Base-by-base conservation (phyloP, 2,888 invertebrate species). In the Loripinus fragilis region DNA sequence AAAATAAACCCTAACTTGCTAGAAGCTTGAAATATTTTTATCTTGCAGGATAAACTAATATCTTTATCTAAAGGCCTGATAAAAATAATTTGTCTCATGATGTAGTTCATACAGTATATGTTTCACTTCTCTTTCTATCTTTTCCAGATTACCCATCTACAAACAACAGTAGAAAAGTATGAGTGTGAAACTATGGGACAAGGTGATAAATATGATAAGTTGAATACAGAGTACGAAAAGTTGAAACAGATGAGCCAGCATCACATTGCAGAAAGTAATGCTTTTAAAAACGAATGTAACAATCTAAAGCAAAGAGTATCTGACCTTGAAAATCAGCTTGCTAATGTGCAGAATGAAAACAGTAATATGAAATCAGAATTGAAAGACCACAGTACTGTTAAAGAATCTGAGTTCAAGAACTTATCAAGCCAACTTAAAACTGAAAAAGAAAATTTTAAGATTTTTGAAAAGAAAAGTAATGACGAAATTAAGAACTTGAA, bases 171-270 rank as follows among this genome's bases (percentile, higher is more conserved):
- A 12, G 89, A 89, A 52, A 81, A 83, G 25, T 68, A 77, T 65
- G 87, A 89, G 67, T 71, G 81, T 67, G 86, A 87, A n/a, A 83
- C 84, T 30, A 81, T 82, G 74, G 86, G 86, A n/a, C 71, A 81
- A n/a, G 78, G 77, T 20, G 87, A 88, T 60, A 87, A 89, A 65
- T 81, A 83, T 75, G 89, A 89, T 66, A 89, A 87, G 65, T 48
- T 88, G 33, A 65, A 77, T 0, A 80, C 77, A 5, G 88, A 89
- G 17, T 85, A 88, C 70, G 78, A 80, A 48, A 88, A 86, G 65
- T 50, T 87, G 30, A 86, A 87, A 73, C 88, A 89, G 45, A 71
- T 76, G 55, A 81, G 71, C 64, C 79, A 77, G 33, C 84, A 84
- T 41, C 81, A 81, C 20, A 67, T 68, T 3, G 79, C 81, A 48